Conservation (phyloP, 2,797 vertebrate genomes). For the Nyctibius grandis region DNA sequence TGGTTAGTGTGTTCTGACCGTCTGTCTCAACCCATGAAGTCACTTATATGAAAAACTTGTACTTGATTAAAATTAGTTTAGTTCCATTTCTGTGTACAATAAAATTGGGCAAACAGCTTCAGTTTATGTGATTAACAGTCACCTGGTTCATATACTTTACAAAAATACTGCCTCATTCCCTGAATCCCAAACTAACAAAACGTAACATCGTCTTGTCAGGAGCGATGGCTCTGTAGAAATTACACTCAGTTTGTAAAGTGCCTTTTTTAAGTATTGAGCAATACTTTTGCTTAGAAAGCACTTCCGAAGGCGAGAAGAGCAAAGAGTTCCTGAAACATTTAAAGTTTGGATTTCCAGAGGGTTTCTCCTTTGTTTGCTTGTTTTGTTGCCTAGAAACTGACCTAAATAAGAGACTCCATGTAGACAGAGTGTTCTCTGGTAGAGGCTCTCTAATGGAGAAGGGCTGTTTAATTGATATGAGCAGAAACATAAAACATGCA, state of each 20-base stretch:
- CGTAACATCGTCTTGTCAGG: neutral
- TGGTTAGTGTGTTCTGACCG: neutral
- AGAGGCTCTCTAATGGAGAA: neutral
- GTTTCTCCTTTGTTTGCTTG: conserved; percentile 50
- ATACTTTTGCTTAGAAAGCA: neutral
- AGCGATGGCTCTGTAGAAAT: neutral
- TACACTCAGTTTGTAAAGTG: neutral
- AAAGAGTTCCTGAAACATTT: neutral
- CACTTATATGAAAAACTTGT: neutral
- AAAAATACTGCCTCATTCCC: neutral
- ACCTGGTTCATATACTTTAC: neutral
- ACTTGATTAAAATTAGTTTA: neutral
- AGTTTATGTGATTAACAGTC: neutral
- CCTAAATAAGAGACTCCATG: neutral
- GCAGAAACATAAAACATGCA: neutral
- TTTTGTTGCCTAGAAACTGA: conserved; percentile 46
- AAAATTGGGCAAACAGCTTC: neutral
- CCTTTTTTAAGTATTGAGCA: neutral
- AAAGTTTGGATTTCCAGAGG: conserved; percentile 1
- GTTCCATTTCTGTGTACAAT: neutral
- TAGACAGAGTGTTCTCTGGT: conserved; percentile 2
- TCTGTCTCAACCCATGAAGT: neutral
- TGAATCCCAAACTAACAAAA: neutral
- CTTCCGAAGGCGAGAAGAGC: neutral
- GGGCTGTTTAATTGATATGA: neutral